Conservation (phyloP, 2,113 vertebrate species). For the Stigmatopora argus region DNA sequence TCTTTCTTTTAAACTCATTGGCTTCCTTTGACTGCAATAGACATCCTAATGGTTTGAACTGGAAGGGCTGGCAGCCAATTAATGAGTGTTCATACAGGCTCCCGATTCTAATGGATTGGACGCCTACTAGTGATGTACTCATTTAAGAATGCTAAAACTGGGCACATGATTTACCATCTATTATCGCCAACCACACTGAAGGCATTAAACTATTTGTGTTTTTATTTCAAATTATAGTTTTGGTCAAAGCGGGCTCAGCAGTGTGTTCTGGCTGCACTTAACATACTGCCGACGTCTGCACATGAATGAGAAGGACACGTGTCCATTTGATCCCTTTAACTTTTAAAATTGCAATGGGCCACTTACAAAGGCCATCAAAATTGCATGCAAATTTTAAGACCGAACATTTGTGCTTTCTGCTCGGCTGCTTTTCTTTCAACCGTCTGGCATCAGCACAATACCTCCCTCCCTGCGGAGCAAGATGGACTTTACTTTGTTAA, state of each 20-base stretch:
- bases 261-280: not conserved
- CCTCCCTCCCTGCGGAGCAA: not conserved
- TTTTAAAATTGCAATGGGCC: not conserved
- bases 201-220: not conserved
- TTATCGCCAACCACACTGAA: too few relatives aligned
- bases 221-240: not conserved
- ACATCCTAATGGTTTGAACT: too few relatives aligned
- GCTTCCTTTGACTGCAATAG: too few relatives aligned
- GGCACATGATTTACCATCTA: too few relatives aligned
- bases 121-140: too few relatives aligned
- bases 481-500: slow-evolving; percentile 1
- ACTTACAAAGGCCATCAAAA: not conserved
- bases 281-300: not conserved
- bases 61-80: too few relatives aligned
- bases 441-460: not conserved
- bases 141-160: too few relatives aligned
- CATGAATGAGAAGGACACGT: not conserved
- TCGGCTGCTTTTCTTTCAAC: not conserved
- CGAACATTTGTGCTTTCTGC: not conserved
- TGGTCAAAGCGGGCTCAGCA: not conserved
- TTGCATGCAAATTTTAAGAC: not conserved
- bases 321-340: not conserved
- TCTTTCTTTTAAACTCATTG: too few relatives aligned
- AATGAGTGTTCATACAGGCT: too few relatives aligned
- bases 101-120: too few relatives aligned